Conservation (phyloP, 2,888 invertebrate genomes). For the Drosophila anceps region DNA sequence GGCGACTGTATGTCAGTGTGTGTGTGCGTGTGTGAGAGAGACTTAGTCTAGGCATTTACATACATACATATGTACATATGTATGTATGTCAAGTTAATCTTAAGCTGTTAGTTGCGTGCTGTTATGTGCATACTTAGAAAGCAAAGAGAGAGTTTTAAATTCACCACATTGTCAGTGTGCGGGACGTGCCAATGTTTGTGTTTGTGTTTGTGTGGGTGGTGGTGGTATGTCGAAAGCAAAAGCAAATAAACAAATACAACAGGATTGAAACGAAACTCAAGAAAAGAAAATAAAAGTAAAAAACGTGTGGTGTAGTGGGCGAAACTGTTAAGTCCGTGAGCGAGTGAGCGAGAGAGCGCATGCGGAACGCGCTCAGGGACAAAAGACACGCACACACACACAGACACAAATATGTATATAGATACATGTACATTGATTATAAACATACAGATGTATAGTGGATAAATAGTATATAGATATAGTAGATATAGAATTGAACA, state of each 20-base stretch:
- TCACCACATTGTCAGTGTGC: constrained; percentile 7
- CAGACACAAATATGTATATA: constrained; percentile 38
- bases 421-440: constrained; percentile 26
- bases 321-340: constrained; percentile 26
- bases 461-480: constrained; percentile 24
- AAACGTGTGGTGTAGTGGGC: constrained; percentile 1
- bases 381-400: constrained; percentile 34
- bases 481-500: constrained; percentile 31
- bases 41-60: constrained; percentile 5
- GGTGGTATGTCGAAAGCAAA: constrained; percentile 4
- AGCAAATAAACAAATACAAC: constrained; percentile 32
- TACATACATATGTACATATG: background rate
- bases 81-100: constrained; percentile 2
- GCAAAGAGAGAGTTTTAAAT: constrained; percentile 3
- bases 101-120: constrained; percentile 29
- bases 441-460: constrained; percentile 25
- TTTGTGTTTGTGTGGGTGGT: constrained; percentile 8
- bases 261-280: constrained; percentile 18
- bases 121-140: constrained; percentile 21
- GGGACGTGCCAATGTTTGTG: background rate
- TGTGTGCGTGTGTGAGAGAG: constrained; percentile 6
- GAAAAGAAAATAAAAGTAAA: background rate
- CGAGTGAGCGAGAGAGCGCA: constrained; percentile 14
- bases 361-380: constrained; percentile 31
- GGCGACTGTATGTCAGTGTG: background rate